Evolutionary conservation across 2,797 vertebrate genomes (phyloP).

Genomic region (Coregonus ussuriensis): DNA sequence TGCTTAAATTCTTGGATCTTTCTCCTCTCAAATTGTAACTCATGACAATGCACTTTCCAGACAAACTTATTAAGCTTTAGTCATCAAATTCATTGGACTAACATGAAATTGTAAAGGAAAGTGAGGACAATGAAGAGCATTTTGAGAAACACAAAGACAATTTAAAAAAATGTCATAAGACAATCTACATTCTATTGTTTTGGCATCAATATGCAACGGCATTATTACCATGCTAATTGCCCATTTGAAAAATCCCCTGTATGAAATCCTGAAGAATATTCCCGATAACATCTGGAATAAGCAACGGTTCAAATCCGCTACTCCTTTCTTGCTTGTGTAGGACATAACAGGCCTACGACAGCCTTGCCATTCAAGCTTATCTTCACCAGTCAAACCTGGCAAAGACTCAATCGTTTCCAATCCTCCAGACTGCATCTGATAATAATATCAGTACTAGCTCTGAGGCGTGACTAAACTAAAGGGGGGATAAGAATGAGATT

Average conservation of each 20-base stretch:
- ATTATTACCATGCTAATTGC: neutral
- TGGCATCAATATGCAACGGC: neutral
- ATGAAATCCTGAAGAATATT: neutral
- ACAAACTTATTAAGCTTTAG: neutral
- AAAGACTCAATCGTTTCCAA: conserved; percentile 14
- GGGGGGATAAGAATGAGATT: conserved; percentile 28
- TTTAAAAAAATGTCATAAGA: neutral
- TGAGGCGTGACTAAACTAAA: conserved; percentile 3
- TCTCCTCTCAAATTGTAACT: neutral
- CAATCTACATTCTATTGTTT: neutral
- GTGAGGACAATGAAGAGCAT: neutral
- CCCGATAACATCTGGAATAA: neutral
- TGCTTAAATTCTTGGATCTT: neutral
- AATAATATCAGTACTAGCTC: conserved; percentile 21
- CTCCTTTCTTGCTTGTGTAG: conserved; percentile 10
- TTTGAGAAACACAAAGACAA: neutral
- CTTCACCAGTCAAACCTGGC: conserved; percentile 24
- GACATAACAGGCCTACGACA: conserved; percentile 20
- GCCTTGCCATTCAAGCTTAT: conserved; percentile 33
- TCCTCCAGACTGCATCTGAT: conserved; percentile 31
- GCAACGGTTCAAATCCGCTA: neutral
- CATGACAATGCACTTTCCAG: neutral
- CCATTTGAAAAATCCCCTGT: neutral
- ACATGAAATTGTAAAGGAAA: neutral
- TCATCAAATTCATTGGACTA: neutral